These are phyloP conservation scores for Falco peregrinus DNA, from an alignment of 2,797 vertebrate genomes.

Conservation along the genomic window DNA sequence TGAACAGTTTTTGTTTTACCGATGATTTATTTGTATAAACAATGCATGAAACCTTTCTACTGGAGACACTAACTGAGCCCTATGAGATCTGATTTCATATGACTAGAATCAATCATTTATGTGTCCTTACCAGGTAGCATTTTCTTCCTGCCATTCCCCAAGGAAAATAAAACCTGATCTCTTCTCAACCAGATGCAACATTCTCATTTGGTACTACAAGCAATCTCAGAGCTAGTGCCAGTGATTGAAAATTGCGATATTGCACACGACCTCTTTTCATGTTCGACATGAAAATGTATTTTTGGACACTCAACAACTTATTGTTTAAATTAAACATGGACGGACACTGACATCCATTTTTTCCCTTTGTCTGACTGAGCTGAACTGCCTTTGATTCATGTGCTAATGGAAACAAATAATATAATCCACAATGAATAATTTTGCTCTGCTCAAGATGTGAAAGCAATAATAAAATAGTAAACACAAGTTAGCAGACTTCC, in stretches of 20 bases:
- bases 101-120: not conserved
- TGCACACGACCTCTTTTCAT: not conserved
- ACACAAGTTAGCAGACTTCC: slow-evolving; percentile 36
- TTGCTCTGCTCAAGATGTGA: slow-evolving; percentile 32
- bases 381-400: slow-evolving; percentile 53
- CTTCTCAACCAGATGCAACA: not conserved
- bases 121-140: not conserved
- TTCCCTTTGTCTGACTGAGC: slow-evolving; percentile 26
- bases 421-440: slow-evolving; percentile 57
- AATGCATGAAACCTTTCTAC: not conserved
- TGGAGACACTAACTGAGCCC: not conserved
- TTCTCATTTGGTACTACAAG: not conserved
- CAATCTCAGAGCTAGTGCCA: not conserved
- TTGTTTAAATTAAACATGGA: slow-evolving; percentile 53
- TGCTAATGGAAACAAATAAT: slow-evolving; percentile 37
- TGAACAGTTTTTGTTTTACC: not conserved
- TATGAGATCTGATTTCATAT: not conserved
- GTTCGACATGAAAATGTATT: slow-evolving; percentile 7
- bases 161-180: not conserved
- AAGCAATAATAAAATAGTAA: slow-evolving; percentile 58
- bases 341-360: not conserved
- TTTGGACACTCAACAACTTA: slow-evolving; percentile 25
- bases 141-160: not conserved
- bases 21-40: not conserved
- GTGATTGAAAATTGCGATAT: not conserved